Evolutionary conservation across 1,140 invertebrate genomes (phyloP), one percentile per base, ranked within the genome.

Genomic region (Eciton burchellii): DNA sequence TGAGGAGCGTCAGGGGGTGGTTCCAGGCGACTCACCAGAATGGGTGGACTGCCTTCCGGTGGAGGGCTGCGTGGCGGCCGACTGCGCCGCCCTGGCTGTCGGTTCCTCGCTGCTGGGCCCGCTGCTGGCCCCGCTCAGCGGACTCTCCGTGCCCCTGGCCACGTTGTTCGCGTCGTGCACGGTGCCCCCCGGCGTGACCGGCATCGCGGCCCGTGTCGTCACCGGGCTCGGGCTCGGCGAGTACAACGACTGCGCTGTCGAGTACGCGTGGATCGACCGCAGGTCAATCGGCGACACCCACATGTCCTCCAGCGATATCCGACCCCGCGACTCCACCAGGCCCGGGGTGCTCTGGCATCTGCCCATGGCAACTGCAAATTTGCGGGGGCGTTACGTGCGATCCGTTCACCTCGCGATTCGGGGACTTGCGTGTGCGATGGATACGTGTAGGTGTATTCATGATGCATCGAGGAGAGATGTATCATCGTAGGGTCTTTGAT

Each of bases 341-440:
- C 98, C 98, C 21, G 99, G 98, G 43, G 98, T 99, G 83, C 98
- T 99, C 92, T 98, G 97, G 93, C 98, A 98, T 85, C 98, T 96
- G 88, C 98, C 97, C 96, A 99, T 97, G 79, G 98, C 97, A 93
- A 97, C 98, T 99, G 95, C 45, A 84, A 87, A 88, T 89, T 86
- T 11, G 57, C 19, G 47, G 9, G 3, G 24, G 0, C 19, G n/a
- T 41, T 63, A n/a, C 57, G 21, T 24, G 16, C 21, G 12, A 56
- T n/a, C n/a, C 9, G 3, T 70, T n/a, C 1, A 41, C 19, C 29
- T 19, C 2, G 4, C 16, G 29, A n/a, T n/a, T n/a, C n/a, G n/a
- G n/a, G n/a, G n/a, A n/a, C n/a, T n/a, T n/a, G n/a, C 35, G 35
- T 35, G 35, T 35, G n/a, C 35, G 35, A 35, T 3, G 6, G 6